Evolutionary conservation across 2,113 vertebrate genomes (phyloP).

Genomic region (Pseudolaguvia tuberculata): DNA sequence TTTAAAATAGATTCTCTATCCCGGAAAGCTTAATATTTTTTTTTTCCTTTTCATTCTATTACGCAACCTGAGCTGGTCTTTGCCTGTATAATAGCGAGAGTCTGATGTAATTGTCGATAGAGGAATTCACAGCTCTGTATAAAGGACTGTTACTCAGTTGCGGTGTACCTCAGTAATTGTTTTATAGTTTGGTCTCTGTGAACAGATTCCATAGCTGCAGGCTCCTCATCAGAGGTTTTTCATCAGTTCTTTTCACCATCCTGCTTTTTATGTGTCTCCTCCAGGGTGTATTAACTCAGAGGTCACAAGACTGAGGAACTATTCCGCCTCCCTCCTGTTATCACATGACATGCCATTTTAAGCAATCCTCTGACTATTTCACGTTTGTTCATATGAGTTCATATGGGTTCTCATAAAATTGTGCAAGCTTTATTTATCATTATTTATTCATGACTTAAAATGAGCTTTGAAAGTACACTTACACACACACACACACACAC

Average conservation of each 20-base stretch:
- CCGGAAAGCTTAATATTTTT: too few species aligned
- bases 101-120: constrained; percentile 27
- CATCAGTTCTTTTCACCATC: background rate
- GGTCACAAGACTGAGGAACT: constrained; percentile 65
- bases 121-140: constrained; percentile 8
- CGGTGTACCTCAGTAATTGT: constrained; percentile 25
- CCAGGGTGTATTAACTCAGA: constrained; percentile 46
- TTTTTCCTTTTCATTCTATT: background rate
- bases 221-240: constrained; percentile 19
- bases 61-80: constrained; percentile 18
- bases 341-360: constrained; percentile 60
- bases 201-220: constrained; percentile 10
- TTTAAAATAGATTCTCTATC: too few species aligned
- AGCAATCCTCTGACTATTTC: constrained; percentile 43
- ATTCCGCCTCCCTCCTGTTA: constrained; percentile 31
- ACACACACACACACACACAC: background rate
- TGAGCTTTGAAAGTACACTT: background rate
- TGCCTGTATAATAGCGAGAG: constrained; percentile 19
- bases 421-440: background rate
- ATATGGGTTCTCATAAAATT: constrained; percentile 33
- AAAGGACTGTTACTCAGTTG: constrained; percentile 11
- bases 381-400: constrained; percentile 39
- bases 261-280: constrained; percentile 14
- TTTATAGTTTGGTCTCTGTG: constrained; percentile 20
- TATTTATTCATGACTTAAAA: background rate